phyloP scores from a whole-genome alignment of 2,797 vertebrate species.

The Diplodus sargus region DNA sequence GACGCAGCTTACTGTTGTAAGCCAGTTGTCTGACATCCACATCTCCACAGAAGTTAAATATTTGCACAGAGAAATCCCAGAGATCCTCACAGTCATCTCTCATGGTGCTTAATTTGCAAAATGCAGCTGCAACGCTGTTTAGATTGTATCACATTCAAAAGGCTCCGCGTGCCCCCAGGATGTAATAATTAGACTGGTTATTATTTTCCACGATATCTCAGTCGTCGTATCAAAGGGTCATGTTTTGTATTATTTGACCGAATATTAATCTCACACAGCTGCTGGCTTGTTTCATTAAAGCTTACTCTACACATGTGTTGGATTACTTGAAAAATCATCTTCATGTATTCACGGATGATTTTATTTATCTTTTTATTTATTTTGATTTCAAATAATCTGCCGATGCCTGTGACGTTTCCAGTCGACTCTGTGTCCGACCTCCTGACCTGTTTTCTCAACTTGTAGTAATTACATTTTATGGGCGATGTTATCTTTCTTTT shows the following conservation, averaged over 20 bases:
- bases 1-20: constrained; percentile 54
- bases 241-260: constrained; percentile 25
- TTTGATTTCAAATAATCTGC: constrained; percentile 5
- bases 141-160: constrained; percentile 49
- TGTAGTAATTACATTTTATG: constrained; percentile 34
- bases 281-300: background rate
- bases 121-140: constrained; percentile 57
- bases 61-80: constrained; percentile 71
- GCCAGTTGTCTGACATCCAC: constrained; percentile 65
- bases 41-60: constrained; percentile 68
- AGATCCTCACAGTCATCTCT: constrained; percentile 64
- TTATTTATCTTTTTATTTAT: constrained; percentile 4
- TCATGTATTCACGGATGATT: constrained; percentile 3
- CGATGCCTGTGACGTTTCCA: constrained; percentile 20
- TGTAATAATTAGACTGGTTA: constrained; percentile 65
- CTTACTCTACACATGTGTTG: constrained; percentile 8
- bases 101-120: constrained; percentile 71
- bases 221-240: constrained; percentile 33
- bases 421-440: background rate
- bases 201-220: constrained; percentile 52
- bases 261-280: constrained; percentile 6
- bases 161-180: constrained; percentile 45
- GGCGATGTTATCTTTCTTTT: constrained; percentile 49
- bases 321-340: constrained; percentile 4
- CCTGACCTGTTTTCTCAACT: constrained; percentile 31